Conservation (phyloP, 2,888 invertebrate species). For the Dryocosmus kuriphilus region DNA sequence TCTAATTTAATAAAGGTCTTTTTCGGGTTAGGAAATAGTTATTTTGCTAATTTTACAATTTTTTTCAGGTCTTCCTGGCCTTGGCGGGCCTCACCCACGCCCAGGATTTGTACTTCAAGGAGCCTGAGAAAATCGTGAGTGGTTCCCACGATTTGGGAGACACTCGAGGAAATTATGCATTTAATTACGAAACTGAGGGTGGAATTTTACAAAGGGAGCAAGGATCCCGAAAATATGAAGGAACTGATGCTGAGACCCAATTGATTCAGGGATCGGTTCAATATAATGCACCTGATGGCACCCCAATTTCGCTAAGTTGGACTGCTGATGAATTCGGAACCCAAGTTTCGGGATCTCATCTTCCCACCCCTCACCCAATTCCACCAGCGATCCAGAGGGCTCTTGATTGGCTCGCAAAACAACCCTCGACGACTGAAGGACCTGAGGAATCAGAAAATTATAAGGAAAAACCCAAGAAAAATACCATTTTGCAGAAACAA, state of each 20-base stretch:
- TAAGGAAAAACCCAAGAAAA: conserved; percentile 21
- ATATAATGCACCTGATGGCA: conserved; percentile 76
- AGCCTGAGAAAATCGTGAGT: conserved; percentile 72
- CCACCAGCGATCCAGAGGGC: conserved; percentile 74
- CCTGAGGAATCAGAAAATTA: conserved; percentile 63
- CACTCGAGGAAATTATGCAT: conserved; percentile 71
- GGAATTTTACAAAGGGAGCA: conserved; percentile 73
- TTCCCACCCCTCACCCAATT: conserved; percentile 75
- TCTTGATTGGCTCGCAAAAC: conserved; percentile 75
- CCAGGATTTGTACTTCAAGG: conserved; percentile 69
- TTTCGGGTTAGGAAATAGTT: no score
- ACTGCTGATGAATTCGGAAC: conserved; percentile 75
- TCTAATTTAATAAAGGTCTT: no score
- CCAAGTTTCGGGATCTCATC: conserved; percentile 71
- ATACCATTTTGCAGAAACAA: neutral
- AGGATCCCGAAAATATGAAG: conserved; percentile 73
- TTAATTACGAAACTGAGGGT: conserved; percentile 74
- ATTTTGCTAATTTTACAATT: neutral
- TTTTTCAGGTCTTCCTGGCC: conserved; percentile 63
- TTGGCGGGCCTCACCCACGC: conserved; percentile 56
- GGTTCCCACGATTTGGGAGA: conserved; percentile 71
- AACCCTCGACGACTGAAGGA: conserved; percentile 72
- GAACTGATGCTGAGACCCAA: conserved; percentile 73
- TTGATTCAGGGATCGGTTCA: conserved; percentile 75
- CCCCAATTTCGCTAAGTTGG: conserved; percentile 75